Base-by-base conservation (phyloP, 2,888 invertebrate species). In the Onchidella celtica region DNA sequence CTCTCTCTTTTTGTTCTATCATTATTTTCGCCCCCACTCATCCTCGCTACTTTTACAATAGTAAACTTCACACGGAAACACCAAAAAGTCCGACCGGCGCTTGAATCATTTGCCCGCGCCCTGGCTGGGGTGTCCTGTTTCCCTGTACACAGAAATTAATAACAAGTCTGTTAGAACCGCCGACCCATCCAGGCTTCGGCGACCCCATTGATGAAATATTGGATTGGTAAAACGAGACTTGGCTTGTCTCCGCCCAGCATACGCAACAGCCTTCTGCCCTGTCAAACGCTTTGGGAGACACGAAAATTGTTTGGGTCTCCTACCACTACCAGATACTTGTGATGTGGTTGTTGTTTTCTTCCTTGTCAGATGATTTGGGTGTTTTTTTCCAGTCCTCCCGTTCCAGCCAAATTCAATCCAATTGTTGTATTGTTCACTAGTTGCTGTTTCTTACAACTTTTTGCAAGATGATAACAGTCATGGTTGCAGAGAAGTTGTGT, bases 151-250 rank as follows among this genome's bases (percentile, higher is more conserved):
- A 66, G 77, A 77, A 68, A 77, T 77, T 77, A 77, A 77, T 77
- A 77, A 77, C 66, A 68, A 66, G 77, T 77, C 57, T 77, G 57
- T 47, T 21, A 77, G 55, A n/a, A n/a, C n/a, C n/a, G 47, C 34
- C 68, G 77, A 68, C 68, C 77, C 77, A 47, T n/a, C 34, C 36
- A 32, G 77, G 77, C 66, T 68, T 57, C 68, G 14, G 68, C n/a
- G 57, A 68, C 66, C 34, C 77, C 66, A 57, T 34, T 77, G 77
- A 68, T 77, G 77, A 68, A 77, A 32, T 77, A 77, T 77, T 77
- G 77, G 77, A 66, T 77, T 77, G 77, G 77, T 77, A 77, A 77
- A 65, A 34, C 36, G 77, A 77, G 27, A 68, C 77, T n/a, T n/a
- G 11, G 29, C 57, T 47, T 57, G 55, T 77, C 34, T 21, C 66